Conservation (phyloP, 2,113 vertebrate species). For the Anthoscopus minutus region DNA sequence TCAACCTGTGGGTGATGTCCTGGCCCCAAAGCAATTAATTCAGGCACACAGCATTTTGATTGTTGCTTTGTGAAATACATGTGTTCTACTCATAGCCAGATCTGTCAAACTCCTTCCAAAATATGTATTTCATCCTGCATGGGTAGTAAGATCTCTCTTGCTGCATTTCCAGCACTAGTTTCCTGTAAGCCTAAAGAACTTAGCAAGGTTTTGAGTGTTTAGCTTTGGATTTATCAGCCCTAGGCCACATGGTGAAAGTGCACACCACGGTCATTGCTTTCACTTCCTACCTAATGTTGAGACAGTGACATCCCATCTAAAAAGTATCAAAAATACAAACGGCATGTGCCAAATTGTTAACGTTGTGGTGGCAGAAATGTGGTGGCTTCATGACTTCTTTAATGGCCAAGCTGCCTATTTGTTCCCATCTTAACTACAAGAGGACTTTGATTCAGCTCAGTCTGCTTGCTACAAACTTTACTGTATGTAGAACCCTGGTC, state of each 20-base stretch:
- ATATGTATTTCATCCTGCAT: not conserved
- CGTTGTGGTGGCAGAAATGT: no score
- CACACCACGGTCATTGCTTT: accelerated
- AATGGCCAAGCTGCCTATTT: not conserved
- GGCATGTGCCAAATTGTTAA: not conserved
- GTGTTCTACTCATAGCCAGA: not conserved
- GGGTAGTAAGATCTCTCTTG: not conserved
- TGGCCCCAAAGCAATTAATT: not conserved
- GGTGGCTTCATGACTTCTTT: not conserved
- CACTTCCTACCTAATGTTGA: not conserved
- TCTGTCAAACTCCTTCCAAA: not conserved
- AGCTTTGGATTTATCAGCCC: not conserved
- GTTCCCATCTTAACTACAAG: not conserved
- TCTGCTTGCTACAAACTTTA: not conserved
- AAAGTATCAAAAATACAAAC: not conserved
- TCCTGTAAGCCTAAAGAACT: not conserved
- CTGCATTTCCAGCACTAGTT: not conserved
- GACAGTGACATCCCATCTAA: not conserved
- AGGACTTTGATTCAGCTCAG: not conserved
- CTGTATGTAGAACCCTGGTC: not conserved
- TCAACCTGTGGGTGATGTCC: not conserved
- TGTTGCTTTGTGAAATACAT: not conserved
- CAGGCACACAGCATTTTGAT: not conserved
- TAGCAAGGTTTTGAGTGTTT: not conserved
- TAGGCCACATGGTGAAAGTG: not conserved